Evolutionary conservation across 92 coral and sea anemone genomes (phyloP), one percentile per base, ranked within the genome.

Genomic region (Phenganax stokvisi): DNA sequence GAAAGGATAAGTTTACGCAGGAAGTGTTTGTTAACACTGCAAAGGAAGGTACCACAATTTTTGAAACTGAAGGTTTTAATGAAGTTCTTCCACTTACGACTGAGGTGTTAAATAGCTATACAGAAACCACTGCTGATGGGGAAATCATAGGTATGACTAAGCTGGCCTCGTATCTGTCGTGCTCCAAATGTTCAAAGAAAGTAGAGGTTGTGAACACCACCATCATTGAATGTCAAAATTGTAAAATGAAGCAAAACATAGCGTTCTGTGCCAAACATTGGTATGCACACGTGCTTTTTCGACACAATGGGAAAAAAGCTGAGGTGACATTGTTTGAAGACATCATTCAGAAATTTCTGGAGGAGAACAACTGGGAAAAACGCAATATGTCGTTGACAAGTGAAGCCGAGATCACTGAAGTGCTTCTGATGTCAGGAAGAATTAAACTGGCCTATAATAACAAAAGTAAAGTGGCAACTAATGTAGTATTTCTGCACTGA

Each of bases 1-100:
- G 80, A 80, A 87, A 80, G 73, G 88, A 87, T 63, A 13, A 74
- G 20, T 8, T 53, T 1, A 80, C 76, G 1, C 44, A 80, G 13
- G 86, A 89, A 77, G 57, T 87, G 9, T 89, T 81, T 57, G 68
- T 87, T 8, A 87, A 87, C 64, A 89, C 92, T 12, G 80, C 90
- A 3, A 86, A 81, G 80, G 9, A 58, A 47, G 90, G 87, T 53
- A 87, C 92, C 11, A 52, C 55, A n/a, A 85, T 89, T 20, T 74
- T 5, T 28, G 30, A 12, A 16, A 72, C 89, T 12, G 85, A 77
- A 55, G 72, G 79, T 71, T 87, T 84, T 72, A 44, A 81, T 64
- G 85, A 84, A 75, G 31, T 80, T 8, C 80, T 83, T 47, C 80
- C 90, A n/a, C 55, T 84, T 51, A 51, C 89, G 7, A 69, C 84